Conservation (phyloP, 1,140 invertebrate genomes). For the Sitophilus oryzae region DNA sequence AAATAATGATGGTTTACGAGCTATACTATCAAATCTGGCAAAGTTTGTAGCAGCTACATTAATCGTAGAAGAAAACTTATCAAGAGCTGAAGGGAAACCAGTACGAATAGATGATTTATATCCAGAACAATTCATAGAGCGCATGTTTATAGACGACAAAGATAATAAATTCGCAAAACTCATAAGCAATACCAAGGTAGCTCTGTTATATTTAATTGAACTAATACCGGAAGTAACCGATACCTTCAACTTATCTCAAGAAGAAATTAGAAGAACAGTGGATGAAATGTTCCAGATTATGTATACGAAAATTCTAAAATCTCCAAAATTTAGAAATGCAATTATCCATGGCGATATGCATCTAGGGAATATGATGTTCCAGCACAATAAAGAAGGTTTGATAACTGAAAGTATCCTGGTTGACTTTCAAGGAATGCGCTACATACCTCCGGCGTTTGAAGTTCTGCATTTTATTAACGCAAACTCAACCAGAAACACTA, state of each 20-base stretch:
- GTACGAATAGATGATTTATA: constrained; percentile 14
- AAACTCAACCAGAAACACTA: constrained; percentile 45
- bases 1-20: constrained; percentile 9
- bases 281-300: constrained; percentile 34
- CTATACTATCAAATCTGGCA: constrained; percentile 16
- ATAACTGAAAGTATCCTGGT: constrained; percentile 48
- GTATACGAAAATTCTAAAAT: constrained; percentile 46
- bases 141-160: background rate
- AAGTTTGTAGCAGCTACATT: constrained; percentile 28
- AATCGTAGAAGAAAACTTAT: constrained; percentile 30
- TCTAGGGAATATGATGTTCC: constrained; percentile 58
- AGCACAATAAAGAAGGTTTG: constrained; percentile 40
- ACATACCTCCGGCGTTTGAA: constrained; percentile 49
- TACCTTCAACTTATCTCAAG: background rate
- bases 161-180: too few relatives aligned
- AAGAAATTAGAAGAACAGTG: constrained; percentile 2
- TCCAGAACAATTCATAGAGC: constrained; percentile 31
- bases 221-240: constrained; percentile 11
- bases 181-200: too few relatives aligned
- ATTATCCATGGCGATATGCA: constrained; percentile 57
- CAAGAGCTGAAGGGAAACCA: constrained; percentile 8
- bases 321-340: constrained; percentile 49
- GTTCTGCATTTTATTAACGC: constrained; percentile 49
- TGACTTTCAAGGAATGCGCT: constrained; percentile 58
- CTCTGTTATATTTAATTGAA: too few relatives aligned